Base-by-base conservation (phyloP, 2,113 vertebrate species). In the Panthera leo region DNA sequence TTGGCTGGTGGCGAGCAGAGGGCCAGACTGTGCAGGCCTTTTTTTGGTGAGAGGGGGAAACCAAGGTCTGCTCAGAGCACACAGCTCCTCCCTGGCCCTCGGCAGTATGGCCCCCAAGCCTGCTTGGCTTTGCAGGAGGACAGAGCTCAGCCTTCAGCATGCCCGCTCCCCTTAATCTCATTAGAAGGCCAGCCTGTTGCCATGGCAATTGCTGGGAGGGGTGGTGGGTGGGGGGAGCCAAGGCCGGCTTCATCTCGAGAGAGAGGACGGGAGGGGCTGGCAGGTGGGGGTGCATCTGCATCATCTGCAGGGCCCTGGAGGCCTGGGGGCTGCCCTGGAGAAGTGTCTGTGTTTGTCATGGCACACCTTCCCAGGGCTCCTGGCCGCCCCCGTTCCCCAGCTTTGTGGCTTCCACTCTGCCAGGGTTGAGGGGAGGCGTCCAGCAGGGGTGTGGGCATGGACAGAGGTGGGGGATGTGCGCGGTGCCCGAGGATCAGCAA, bases 171-270 rank as follows among this genome's bases (percentile, higher is more conserved):
- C 68, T 89, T 93, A 83, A 87, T 94, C 95, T 96, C 84, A 18
- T 95, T 93, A 95, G 83, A 88, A 97, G 85, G 68, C 73, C 68
- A 25, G 42, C 42, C 36, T 7, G 68, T 95, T 97, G 45, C 85
- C 82, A 85, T 85, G 89, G 70, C 6, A 16, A 79, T 82, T 48
- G 31, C 89, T 85, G 45, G 70, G 16, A 4, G 65, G 36, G 86
- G 67, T 45, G 39, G 14, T 27, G 73, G 27, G 42, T 7, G 27
- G 42, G 75, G 75, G 45, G 27, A 78, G 48, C 92, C 31, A 93
- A 90, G 89, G 85, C 67, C 80, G 18, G 42, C 15, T 83, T 53
- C 5, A 5, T 95, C 82, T 94, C 39, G 68, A 93, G 79, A 89
- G 29, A 1, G 25, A 92, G 48, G 63, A 83, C 83, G 68, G 70